Evolutionary conservation across 2,113 vertebrate species (phyloP), one percentile per base, ranked within the genome.

Genomic region (Toxotes chatareus): DNA sequence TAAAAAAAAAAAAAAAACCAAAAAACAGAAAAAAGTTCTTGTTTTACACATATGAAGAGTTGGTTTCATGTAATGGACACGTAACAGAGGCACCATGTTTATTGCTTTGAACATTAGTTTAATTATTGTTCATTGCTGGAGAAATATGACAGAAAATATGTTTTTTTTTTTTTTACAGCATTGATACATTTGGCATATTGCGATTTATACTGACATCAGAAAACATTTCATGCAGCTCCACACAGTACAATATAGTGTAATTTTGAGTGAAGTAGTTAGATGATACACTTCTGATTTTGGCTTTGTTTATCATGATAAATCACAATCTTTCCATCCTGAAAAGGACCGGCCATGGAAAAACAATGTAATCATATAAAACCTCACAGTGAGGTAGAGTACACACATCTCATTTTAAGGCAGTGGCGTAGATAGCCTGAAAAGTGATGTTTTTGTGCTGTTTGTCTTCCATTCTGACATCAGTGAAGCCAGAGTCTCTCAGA

Each of bases 381-480:
- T 71, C 6, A 38, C 0, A 59, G 23, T 34, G 11, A 8, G 9
- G 7, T 16, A 16, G 12, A 62, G 42, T 12, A 12, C 44, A 31
- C 34, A 55, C 12, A 51, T 73, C 23, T 92, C 47, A 93, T 65
- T 94, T 93, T 2, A 10, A 57, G 32, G 93, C 93, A 69, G 84
- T 94, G 17, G 93, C 93, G 79, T 87, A 95, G 64, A 96, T 93
- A 9, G 89, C 94, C 72, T 95, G 90, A 89, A 93, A 93, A 1
- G 59, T 66, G 23, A 87, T 46, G 7, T 46, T 3, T 40, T 76
- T 61, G 19, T 90, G 47, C 9, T 63, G 65, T 32, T 31, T 89
- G 57, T 93, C 80, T 69, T 95, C 89, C 91, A 96, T 92, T 19
- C 57, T 87, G 46, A 95, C 73, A 3, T 93, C 82, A 72, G 62